Percentiles rank a stretch among this genome's conserved stretches.
phyloP scores from a whole-genome alignment of 1,140 invertebrate genomes.

The Archegozetes longisetosus region DNA sequence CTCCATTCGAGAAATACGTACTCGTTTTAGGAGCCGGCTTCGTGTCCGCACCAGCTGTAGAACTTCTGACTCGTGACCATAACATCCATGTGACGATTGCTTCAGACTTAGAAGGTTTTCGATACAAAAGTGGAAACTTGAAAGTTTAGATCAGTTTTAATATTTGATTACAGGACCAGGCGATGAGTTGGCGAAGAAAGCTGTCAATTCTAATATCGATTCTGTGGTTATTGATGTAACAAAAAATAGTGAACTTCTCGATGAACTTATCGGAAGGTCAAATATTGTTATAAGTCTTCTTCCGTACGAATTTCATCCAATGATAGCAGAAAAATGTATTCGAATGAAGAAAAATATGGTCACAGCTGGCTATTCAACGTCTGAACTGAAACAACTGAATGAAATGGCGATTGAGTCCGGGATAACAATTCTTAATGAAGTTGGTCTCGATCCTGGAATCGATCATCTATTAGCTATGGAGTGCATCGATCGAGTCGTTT shows the following conservation, averaged over 20 bases:
- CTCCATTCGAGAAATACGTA: slow-evolving; percentile 41
- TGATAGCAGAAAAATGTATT: slow-evolving; percentile 70
- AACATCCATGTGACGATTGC: slow-evolving; percentile 59
- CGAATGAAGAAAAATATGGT: slow-evolving; percentile 72
- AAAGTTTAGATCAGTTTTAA: slow-evolving; percentile 32
- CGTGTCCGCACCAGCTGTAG: slow-evolving; percentile 78
- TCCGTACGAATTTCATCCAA: slow-evolving; percentile 75
- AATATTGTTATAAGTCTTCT: slow-evolving; percentile 76
- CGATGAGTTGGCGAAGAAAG: slow-evolving; percentile 55
- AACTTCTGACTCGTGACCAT: slow-evolving; percentile 72
- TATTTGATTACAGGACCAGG: slow-evolving; percentile 74
- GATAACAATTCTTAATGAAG: slow-evolving; percentile 82
- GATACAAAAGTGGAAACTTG: too few relatives aligned
- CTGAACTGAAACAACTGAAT: slow-evolving; percentile 61
- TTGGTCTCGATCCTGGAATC: slow-evolving; percentile 92
- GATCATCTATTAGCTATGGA: slow-evolving; percentile 94
- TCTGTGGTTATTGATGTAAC: slow-evolving; percentile 63
- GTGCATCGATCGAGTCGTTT: slow-evolving; percentile 77
- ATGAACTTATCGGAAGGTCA: slow-evolving; percentile 50
- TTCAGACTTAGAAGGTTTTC: slow-evolving; percentile 11
- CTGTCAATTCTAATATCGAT: slow-evolving; percentile 50
- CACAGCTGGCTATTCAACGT: slow-evolving; percentile 83
- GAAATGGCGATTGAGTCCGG: slow-evolving; percentile 60
- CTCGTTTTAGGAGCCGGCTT: slow-evolving; percentile 87
- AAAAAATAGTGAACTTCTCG: slow-evolving; percentile 48